Evolutionary conservation across 2,113 vertebrate genomes (phyloP).

Genomic region (Halcyon malimbica): DNA sequence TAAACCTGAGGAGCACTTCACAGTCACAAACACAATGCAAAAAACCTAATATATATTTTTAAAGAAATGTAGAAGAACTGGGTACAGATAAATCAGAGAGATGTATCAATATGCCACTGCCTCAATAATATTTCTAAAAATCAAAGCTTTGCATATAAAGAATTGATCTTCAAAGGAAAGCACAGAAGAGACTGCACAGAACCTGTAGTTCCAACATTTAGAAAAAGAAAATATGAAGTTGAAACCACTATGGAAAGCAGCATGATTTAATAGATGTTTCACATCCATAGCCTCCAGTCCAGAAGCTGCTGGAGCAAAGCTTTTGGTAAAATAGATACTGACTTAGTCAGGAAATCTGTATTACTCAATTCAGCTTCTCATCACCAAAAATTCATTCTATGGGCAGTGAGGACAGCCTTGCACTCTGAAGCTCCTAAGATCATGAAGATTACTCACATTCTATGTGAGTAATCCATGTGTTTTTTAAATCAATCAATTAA

Average conservation of each 20-base stretch:
- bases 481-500: background rate
- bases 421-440: background rate
- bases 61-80: background rate
- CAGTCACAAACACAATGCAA: background rate
- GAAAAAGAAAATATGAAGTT: background rate
- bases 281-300: background rate
- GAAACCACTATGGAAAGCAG: background rate
- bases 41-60: background rate
- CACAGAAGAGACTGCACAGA: background rate
- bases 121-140: background rate
- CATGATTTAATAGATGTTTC: background rate
- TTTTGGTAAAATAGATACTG: background rate
- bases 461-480: background rate
- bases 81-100: background rate
- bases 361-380: background rate
- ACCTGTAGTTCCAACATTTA: background rate
- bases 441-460: background rate
- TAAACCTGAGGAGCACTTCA: background rate
- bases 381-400: background rate
- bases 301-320: background rate
- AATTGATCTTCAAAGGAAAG: background rate
- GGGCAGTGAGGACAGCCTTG: background rate
- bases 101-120: background rate
- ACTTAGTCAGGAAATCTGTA: background rate
- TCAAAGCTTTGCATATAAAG: background rate